These are phyloP conservation scores for Ganaspis sp. DNA, from an alignment of 1,140 invertebrate species.

Conservation along the genomic window DNA sequence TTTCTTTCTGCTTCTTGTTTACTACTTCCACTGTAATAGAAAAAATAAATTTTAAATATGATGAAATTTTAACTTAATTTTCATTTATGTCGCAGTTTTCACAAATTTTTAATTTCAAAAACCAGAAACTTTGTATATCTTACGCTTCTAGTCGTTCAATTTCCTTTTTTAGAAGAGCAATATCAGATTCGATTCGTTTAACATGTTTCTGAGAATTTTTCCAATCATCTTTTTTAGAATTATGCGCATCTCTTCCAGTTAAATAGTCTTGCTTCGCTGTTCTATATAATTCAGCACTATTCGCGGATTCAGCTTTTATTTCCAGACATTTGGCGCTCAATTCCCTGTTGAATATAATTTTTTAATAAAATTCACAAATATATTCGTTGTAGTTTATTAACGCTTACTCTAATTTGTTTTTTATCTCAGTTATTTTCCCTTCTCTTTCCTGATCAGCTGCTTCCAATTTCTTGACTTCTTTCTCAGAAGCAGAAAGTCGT, in stretches of 20 bases:
- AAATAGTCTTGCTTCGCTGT: slow-evolving; percentile 44
- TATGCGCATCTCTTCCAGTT: slow-evolving; percentile 46
- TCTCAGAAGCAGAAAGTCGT: slow-evolving; percentile 6
- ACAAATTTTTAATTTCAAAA: too few relatives aligned
- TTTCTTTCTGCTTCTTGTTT: slow-evolving; percentile 51
- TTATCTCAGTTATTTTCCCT: slow-evolving; percentile 55
- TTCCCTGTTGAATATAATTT: slow-evolving; percentile 46
- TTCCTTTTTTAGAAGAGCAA: slow-evolving; percentile 56
- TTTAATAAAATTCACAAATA: neutral
- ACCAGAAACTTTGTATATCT: slow-evolving; percentile 28
- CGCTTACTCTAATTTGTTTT: slow-evolving; percentile 60
- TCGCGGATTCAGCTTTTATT: slow-evolving; percentile 51
- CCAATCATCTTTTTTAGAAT: slow-evolving; percentile 52
- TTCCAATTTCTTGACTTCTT: slow-evolving; percentile 40
- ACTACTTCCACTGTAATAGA: slow-evolving; percentile 45
- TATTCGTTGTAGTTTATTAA: neutral
- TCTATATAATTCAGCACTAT: slow-evolving; percentile 43
- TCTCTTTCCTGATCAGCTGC: slow-evolving; percentile 50
- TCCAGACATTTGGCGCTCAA: slow-evolving; percentile 50
- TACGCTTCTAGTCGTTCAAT: slow-evolving; percentile 65
- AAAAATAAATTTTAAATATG: neutral
- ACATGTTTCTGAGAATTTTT: slow-evolving; percentile 41
- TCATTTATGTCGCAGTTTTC: neutral
- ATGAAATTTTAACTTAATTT: neutral
- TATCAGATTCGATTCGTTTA: slow-evolving; percentile 60